These are phyloP conservation scores for Protonemura montana DNA, from an alignment of 2,888 invertebrate species.

Conservation along the genomic window DNA sequence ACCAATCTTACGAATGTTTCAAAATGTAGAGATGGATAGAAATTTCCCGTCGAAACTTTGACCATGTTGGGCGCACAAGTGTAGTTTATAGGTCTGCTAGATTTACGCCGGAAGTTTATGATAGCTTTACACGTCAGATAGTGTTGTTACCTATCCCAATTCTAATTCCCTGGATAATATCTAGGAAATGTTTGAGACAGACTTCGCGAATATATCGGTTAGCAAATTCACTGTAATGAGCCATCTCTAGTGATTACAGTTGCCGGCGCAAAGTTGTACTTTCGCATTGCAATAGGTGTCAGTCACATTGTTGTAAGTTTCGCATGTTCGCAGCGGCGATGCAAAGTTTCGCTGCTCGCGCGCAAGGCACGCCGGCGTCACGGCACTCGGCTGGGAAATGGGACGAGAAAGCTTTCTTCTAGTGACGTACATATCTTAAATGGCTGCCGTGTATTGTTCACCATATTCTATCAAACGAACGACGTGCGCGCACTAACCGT, in stretches of 20 bases:
- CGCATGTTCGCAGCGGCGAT: not conserved
- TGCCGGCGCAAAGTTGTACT: not conserved
- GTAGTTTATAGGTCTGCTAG: not conserved
- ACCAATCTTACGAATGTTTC: not conserved
- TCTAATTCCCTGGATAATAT: not conserved
- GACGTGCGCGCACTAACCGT: not conserved
- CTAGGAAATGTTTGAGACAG: not conserved
- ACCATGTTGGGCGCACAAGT: not conserved
- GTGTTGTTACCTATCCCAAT: not conserved
- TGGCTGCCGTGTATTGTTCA: not conserved
- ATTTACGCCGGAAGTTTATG: not conserved
- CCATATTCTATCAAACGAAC: not conserved
- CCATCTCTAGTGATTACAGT: not conserved
- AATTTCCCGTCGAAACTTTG: not conserved
- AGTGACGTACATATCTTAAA: not conserved
- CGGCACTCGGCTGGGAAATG: not conserved
- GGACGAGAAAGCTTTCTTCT: no score
- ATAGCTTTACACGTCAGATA: not conserved
- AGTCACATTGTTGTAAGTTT: constrained; percentile 12
- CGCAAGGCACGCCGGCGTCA: not conserved
- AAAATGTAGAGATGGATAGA: not conserved
- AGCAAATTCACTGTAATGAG: not conserved
- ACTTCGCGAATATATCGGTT: not conserved
- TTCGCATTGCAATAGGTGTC: not conserved
- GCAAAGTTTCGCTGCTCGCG: not conserved